Base-by-base conservation (phyloP, 2,797 vertebrate genomes). In the Channallabes apus region DNA sequence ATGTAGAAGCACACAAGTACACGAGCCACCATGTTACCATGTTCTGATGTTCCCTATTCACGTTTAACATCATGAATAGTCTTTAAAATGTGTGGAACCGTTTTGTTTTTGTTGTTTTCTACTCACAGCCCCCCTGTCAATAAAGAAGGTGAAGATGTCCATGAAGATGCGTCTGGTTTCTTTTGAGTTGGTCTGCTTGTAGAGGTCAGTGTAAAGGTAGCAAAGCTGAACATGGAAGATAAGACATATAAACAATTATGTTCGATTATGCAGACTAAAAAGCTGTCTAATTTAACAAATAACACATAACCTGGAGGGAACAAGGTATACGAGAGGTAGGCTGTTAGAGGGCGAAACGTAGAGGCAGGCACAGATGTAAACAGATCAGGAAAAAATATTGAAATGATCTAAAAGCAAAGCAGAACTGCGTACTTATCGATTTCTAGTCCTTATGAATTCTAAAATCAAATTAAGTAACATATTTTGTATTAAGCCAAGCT, bases 101-200 rank as follows among this genome's bases (percentile, higher is more conserved):
- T 83, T 51, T n/a, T n/a, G n/a, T 61, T 79, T 54, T 14, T 51
- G 0, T 51, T 51, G 11, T 81, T 51, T 54, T 58, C 61, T 78
- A 96, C 98, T 93, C 94, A 99, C 98, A 80, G 97, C 98, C 91
- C 96, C 94, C 87, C 96, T 92, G 91, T 99, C 98, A 91, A 99
- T 93, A 90, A 99, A 99, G 90, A 98, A 97, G 62, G 93, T 95
- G 91, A 97, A 95, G 83, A 99, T 96, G 89, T 98, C 96, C 88
- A 96, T 94, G 89, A 99, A 99, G 88, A 99, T 91, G 76, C 97
- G 96, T 0, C 98, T 97, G 84, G 97, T 97, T 93, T 99, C 98
- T 96, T 99, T 99, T 92, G 98, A 96, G 93, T 98, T 99, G 91
- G 96, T 98, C 90, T 99, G 97, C 88, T 99, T 98, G 92, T 97